phyloP scores from a whole-genome alignment of 2,888 invertebrate genomes.

The Melikaiella ostensackeni region DNA sequence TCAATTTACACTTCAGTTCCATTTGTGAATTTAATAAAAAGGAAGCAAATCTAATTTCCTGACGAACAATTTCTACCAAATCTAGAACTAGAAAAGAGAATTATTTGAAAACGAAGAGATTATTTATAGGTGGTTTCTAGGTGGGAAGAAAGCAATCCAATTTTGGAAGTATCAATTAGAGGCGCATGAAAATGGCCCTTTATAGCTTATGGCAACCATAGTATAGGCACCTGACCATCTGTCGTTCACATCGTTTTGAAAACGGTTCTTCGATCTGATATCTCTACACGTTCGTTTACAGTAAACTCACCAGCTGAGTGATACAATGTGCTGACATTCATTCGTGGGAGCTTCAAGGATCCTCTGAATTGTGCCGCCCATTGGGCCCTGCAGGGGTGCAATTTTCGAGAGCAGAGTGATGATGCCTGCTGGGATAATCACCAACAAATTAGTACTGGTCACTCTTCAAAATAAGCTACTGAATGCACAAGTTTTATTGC shows the following conservation, averaged over 20 bases:
- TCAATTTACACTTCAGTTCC: neutral
- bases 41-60: constrained; percentile 16
- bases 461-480: constrained; percentile 29
- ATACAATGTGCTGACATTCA: constrained; percentile 37
- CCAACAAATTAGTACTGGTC: constrained; percentile 24
- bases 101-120: neutral
- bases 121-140: constrained; percentile 19
- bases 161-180: constrained; percentile 52
- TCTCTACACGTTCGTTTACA: constrained; percentile 33
- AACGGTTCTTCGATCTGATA: constrained; percentile 25
- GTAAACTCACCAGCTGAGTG: constrained; percentile 36
- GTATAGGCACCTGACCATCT: constrained; percentile 57
- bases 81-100: neutral
- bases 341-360: constrained; percentile 18
- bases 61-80: constrained; percentile 12
- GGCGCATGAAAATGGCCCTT: constrained; percentile 48
- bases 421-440: constrained; percentile 21
- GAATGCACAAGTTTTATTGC: no score
- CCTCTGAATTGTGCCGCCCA: constrained; percentile 20
- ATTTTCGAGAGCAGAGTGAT: constrained; percentile 6
- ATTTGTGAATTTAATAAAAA: neutral
- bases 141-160: constrained; percentile 48
- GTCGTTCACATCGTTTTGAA: constrained; percentile 43
- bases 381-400: constrained; percentile 32
- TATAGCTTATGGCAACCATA: constrained; percentile 35